A percentile compares a stretch with the other conserved stretches of the same genome.
Evolutionary conservation across 1,140 invertebrate species (phyloP).

Genomic region (Pogonognathellus flavescens): DNA sequence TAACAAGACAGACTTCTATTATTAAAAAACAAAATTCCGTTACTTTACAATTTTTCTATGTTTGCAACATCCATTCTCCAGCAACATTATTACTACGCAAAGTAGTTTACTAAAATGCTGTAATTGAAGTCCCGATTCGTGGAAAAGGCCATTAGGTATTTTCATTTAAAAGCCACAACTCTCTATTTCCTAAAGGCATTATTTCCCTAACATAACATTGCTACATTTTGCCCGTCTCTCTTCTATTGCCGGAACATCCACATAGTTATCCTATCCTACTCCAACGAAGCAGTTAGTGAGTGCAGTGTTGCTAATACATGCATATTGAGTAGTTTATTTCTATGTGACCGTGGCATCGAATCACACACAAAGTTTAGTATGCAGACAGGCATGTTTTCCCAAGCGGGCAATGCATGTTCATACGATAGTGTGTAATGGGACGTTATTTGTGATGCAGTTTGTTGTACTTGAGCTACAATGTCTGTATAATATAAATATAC

Average conservation of each 20-base stretch:
- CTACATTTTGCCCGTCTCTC: background rate
- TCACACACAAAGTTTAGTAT: conserved; percentile 22
- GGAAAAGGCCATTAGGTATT: background rate
- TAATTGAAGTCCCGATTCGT: background rate
- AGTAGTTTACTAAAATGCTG: too few relatives aligned
- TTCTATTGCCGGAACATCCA: background rate
- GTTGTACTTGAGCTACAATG: conserved; percentile 22
- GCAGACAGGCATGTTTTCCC: conserved; percentile 45
- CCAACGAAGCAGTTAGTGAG: too few relatives aligned
- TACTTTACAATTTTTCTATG: background rate
- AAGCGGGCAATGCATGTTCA: conserved; percentile 47
- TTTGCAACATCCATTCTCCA: background rate
- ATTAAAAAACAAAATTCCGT: too few relatives aligned
- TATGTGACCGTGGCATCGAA: too few relatives aligned
- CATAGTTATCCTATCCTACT: background rate
- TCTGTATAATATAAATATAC: background rate
- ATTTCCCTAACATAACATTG: conserved; percentile 33
- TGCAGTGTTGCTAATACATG: too few relatives aligned
- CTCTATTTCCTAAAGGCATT: conserved; percentile 26
- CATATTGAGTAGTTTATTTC: too few relatives aligned
- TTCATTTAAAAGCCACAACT: conserved; percentile 34
- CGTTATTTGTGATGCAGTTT: conserved; percentile 47
- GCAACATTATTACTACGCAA: background rate
- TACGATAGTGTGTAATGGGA: conserved; percentile 46
- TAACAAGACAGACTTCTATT: too few relatives aligned